Percentiles rank a stretch among this genome's conserved stretches.
phyloP scores from a whole-genome alignment of 2,113 vertebrate genomes.

The Naja naja region DNA sequence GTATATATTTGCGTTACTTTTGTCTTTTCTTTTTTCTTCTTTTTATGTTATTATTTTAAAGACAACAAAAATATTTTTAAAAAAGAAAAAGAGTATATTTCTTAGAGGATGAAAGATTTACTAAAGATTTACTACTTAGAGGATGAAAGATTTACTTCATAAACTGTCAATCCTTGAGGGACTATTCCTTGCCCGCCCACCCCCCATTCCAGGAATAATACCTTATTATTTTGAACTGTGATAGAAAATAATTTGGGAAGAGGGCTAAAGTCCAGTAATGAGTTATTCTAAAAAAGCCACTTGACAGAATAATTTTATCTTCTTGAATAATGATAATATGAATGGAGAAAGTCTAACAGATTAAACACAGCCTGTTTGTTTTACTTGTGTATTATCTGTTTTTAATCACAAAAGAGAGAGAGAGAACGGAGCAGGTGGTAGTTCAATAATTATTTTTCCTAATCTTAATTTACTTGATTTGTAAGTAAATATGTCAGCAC shows the following conservation, averaged over 20 bases:
- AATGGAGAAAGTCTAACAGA: slow-evolving; percentile 29
- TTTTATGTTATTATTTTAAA: neutral
- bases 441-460: slow-evolving; percentile 11
- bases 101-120: slow-evolving; percentile 56
- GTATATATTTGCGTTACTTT: neutral
- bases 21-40: neutral
- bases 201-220: slow-evolving; percentile 39
- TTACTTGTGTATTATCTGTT: slow-evolving; percentile 20
- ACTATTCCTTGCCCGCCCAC: slow-evolving; percentile 15
- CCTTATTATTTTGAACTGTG: slow-evolving; percentile 68
- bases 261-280: slow-evolving; percentile 44
- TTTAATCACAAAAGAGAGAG: neutral
- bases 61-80: neutral
- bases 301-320: slow-evolving; percentile 55
- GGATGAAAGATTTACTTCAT: slow-evolving; percentile 49
- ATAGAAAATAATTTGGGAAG: slow-evolving; percentile 43
- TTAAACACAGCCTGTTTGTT: slow-evolving; percentile 15
- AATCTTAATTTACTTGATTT: slow-evolving; percentile 20
- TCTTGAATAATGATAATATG: slow-evolving; percentile 51
- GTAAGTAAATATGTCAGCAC: neutral
- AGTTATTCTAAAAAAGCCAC: slow-evolving; percentile 43
- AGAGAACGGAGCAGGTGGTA: neutral
- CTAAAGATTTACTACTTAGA: slow-evolving; percentile 48
- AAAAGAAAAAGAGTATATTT: slow-evolving; percentile 53
- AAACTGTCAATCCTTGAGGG: slow-evolving; percentile 48